Evolutionary conservation across 2,888 invertebrate genomes (phyloP), one percentile per base, ranked within the genome.

Genomic region (Mythimna ferrago): DNA sequence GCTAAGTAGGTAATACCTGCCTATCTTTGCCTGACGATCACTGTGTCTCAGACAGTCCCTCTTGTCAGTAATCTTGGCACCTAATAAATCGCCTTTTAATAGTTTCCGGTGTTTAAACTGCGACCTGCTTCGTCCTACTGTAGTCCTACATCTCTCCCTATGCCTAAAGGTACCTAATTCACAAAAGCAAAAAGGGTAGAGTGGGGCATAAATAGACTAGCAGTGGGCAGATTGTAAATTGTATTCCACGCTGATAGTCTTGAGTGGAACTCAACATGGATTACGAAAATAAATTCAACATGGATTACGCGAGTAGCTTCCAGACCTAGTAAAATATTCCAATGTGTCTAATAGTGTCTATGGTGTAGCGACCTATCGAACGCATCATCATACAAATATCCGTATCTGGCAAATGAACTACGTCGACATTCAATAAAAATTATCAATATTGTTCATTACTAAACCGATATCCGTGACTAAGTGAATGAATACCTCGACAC

Each of bases 391-490:
- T 82, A 76, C 63, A 73, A 78, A 76, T 57, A 60, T 70, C 57
- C 74, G 56, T 74, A 80, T 54, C 79, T 66, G 80, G 78, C 71
- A 80, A 86, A 77, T 77, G 73, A 80, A 76, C 75, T 80, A 80
- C 75, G 80, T 68, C 73, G 71, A 71, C 76, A 81, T 86, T 86
- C 87, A 88, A 87, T 88, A 86, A 86, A 88, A 86, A 82, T 85
- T 87, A 88, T 87, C 86, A 89, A 83, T 86, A 86, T 85, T 85
- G 85, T 83, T 84, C 85, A 86, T 85, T 88, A 88, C 79, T 88
- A 89, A 88, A 85, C 84, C 86, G 88, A 91, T 90, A 89, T 87
- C 86, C 91, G 89, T 92, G 89, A 92, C 89, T 88, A 91, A 92
- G 84, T 92, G 91, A 92, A 91, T 92, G 91, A 91, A 92, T 91